Percentiles rank a stretch among this genome's conserved stretches.
phyloP scores from a whole-genome alignment of 2,113 vertebrate species.

The Colius striatus region DNA sequence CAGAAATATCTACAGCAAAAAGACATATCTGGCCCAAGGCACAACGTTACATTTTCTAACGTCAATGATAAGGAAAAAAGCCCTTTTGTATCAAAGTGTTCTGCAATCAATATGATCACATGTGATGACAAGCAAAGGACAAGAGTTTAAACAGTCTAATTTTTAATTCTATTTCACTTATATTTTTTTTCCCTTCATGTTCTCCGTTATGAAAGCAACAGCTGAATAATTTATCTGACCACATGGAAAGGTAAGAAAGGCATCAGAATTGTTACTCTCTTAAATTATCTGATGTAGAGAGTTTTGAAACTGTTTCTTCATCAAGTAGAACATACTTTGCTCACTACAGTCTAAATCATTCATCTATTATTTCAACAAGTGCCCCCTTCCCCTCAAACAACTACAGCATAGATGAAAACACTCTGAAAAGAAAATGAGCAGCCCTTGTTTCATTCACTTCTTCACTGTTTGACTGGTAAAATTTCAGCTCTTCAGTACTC shows the following conservation, averaged over 20 bases:
- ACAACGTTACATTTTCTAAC: slow-evolving; percentile 24
- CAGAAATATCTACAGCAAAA: background rate
- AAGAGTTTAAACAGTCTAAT: slow-evolving; percentile 25
- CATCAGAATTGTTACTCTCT: background rate
- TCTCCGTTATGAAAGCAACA: slow-evolving; percentile 11
- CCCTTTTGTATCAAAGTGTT: slow-evolving; percentile 36
- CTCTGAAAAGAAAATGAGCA: background rate
- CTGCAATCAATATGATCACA: slow-evolving; percentile 58
- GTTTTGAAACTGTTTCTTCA: background rate
- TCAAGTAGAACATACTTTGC: background rate
- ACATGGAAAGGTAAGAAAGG: background rate
- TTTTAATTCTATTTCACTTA: slow-evolving; percentile 28
- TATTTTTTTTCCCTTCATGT: background rate
- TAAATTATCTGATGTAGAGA: background rate
- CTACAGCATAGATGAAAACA: background rate
- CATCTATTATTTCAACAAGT: background rate
- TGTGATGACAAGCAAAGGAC: slow-evolving; percentile 36
- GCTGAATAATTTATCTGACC: slow-evolving; percentile 53
- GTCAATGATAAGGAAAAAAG: slow-evolving; percentile 22
- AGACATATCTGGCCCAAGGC: slow-evolving; percentile 45
- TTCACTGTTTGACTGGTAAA: background rate
- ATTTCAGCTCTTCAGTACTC: background rate
- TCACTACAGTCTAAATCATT: background rate
- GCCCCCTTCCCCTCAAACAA: background rate
- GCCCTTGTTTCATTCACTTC: background rate